These are phyloP conservation scores for Zoroaster sp. DNA, from an alignment of 53 echinoderm and acorn worm genomes.

Conservation along the genomic window DNA sequence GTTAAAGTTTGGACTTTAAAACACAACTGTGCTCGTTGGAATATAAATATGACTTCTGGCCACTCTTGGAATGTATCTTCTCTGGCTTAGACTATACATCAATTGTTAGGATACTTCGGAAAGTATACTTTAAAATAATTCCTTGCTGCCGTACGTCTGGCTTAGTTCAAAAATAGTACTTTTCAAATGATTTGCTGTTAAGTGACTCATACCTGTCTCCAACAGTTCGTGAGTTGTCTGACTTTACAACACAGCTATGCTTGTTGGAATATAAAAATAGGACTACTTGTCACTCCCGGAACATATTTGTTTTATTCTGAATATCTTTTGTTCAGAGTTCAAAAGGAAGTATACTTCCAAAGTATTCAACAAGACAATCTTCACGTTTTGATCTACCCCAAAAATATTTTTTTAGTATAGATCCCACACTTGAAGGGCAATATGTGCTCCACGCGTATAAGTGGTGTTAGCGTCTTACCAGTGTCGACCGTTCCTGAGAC, in stretches of 20 bases:
- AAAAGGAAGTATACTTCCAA: background rate
- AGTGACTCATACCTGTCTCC: background rate
- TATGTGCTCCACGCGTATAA: conserved; percentile 39
- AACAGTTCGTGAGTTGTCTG: background rate
- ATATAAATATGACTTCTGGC: background rate
- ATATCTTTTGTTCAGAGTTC: background rate
- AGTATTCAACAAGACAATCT: too few relatives aligned
- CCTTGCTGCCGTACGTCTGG: background rate
- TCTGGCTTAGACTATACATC: background rate
- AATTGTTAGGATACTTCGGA: background rate
- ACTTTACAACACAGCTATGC: background rate
- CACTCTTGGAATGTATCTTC: background rate
- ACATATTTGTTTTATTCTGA: background rate
- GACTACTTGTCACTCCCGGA: background rate
- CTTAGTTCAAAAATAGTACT: background rate
- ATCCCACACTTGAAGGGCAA: background rate
- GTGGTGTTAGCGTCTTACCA: conserved; percentile 32
- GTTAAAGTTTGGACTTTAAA: background rate
- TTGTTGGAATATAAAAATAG: background rate
- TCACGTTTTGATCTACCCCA: background rate
- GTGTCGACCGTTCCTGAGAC: background rate
- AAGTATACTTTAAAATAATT: too few relatives aligned
- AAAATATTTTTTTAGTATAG: background rate
- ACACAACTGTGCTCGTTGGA: background rate
- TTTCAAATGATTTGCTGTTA: background rate